Percentiles rank a stretch among this genome's conserved stretches.
Conservation (phyloP, 2,888 invertebrate species). For the Eretmocerus hayati region DNA sequence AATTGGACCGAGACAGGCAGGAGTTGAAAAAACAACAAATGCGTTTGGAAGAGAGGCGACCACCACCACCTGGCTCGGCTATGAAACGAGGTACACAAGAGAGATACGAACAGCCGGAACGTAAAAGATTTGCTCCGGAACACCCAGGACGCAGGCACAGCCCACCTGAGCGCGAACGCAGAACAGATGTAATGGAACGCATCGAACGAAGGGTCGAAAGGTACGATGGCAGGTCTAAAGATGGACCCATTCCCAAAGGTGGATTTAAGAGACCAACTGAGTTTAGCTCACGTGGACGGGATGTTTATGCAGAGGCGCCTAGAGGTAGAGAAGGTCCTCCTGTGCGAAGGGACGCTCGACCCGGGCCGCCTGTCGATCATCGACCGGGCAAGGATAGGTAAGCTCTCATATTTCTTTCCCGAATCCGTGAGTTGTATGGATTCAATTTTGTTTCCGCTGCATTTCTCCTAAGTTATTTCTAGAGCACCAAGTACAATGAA, state of each 20-base stretch:
- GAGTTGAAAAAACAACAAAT: conserved; percentile 77
- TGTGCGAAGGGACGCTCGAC: conserved; percentile 39
- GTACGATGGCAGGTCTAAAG: conserved; percentile 39
- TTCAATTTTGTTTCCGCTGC: too few relatives aligned
- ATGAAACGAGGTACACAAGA: conserved; percentile 40
- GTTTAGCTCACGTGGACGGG: conserved; percentile 37
- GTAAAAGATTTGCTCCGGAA: conserved; percentile 41
- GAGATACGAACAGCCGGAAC: conserved; percentile 40
- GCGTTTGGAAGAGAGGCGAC: conserved; percentile 41
- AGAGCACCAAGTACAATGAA: too few relatives aligned
- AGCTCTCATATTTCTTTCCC: too few relatives aligned
- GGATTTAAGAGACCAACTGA: conserved; percentile 41
- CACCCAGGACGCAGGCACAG: conserved; percentile 37
- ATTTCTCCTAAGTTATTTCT: too few relatives aligned
- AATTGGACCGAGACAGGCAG: conserved; percentile 70
- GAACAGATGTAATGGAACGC: conserved; percentile 39
- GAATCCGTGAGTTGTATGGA: too few relatives aligned
- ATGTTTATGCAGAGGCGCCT: conserved; percentile 31
- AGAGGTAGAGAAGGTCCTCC: conserved; percentile 41
- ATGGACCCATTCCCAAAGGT: conserved; percentile 37
- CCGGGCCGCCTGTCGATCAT: conserved; percentile 36
- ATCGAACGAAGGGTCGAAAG: conserved; percentile 40
- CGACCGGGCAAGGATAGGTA: conserved; percentile 44
- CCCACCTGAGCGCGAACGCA: conserved; percentile 39
- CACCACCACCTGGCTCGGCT: conserved; percentile 30